These are phyloP conservation scores for Syrrhaptes paradoxus DNA, from an alignment of 2,113 vertebrate genomes.

Conservation along the genomic window DNA sequence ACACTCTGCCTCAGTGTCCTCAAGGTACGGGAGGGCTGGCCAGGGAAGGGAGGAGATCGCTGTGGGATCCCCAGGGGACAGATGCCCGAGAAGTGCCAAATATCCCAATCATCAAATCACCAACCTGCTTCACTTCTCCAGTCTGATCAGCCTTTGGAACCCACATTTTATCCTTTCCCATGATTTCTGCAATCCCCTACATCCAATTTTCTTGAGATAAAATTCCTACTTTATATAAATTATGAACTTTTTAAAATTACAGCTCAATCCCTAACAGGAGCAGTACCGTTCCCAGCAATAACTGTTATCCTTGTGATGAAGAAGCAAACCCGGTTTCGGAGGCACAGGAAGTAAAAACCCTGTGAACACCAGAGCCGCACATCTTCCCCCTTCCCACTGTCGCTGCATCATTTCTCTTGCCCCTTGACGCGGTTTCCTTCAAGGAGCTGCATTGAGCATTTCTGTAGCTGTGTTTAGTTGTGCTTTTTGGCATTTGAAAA, in stretches of 20 bases:
- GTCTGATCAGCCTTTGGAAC: fast-evolving
- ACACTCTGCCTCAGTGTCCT: background rate
- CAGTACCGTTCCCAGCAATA: background rate
- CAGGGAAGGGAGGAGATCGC: background rate
- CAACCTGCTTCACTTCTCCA: background rate
- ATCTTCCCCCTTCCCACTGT: background rate
- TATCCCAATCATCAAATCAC: background rate
- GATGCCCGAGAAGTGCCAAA: background rate
- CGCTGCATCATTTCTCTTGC: background rate
- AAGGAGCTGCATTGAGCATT: background rate
- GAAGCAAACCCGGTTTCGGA: background rate
- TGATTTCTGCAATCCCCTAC: constrained; percentile 10
- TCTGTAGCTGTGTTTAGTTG: background rate
- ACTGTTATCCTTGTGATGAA: background rate
- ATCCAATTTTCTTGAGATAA: background rate
- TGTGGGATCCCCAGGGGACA: background rate
- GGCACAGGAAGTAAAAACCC: background rate
- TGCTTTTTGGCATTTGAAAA: background rate
- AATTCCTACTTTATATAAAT: background rate
- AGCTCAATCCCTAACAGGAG: background rate
- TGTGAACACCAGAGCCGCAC: background rate
- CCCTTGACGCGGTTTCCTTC: background rate
- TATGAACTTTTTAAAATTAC: constrained; percentile 17
- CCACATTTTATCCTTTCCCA: background rate
- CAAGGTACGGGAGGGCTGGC: background rate